Conservation (phyloP, 64 coral and sea anemone genomes). For the Actinia equina region DNA sequence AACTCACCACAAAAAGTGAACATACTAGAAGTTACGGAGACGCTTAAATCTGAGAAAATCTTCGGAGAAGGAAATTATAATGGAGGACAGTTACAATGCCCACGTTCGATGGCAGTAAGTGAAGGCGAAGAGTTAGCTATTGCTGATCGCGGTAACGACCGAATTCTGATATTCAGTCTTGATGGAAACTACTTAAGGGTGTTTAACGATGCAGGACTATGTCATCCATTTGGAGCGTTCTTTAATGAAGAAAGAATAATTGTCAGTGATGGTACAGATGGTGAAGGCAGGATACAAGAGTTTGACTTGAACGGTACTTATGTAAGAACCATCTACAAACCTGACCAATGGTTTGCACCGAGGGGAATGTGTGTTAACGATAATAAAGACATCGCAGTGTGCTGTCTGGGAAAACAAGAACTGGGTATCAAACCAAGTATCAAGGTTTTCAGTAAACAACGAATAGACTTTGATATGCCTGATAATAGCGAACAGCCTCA, state of each 20-base stretch:
- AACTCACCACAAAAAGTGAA: neutral
- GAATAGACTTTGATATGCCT: neutral
- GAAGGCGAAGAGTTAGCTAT: constrained; percentile 58
- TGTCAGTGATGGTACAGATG: constrained; percentile 52
- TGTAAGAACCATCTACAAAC: constrained; percentile 4
- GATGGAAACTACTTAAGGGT: constrained; percentile 60
- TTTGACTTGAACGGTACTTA: constrained; percentile 42
- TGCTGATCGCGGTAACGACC: constrained; percentile 67
- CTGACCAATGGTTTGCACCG: neutral
- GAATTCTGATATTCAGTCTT: constrained; percentile 72
- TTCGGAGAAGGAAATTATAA: constrained; percentile 57
- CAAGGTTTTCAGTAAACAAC: constrained; percentile 8
- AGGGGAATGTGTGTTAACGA: neutral
- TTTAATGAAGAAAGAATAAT: constrained; percentile 19
- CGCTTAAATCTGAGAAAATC: constrained; percentile 17
- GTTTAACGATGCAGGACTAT: constrained; percentile 45
- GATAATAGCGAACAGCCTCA: neutral
- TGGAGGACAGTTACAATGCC: constrained; percentile 62
- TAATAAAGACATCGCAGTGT: constrained; percentile 2
- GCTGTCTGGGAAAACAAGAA: neutral
- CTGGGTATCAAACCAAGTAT: neutral
- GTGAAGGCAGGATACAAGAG: constrained; percentile 62
- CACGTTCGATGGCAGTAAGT: constrained; percentile 54
- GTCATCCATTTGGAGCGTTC: constrained; percentile 50
- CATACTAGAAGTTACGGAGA: too few species aligned